These are phyloP conservation scores for Coleophora deauratella DNA, from an alignment of 2,888 invertebrate species.

Conservation along the genomic window DNA sequence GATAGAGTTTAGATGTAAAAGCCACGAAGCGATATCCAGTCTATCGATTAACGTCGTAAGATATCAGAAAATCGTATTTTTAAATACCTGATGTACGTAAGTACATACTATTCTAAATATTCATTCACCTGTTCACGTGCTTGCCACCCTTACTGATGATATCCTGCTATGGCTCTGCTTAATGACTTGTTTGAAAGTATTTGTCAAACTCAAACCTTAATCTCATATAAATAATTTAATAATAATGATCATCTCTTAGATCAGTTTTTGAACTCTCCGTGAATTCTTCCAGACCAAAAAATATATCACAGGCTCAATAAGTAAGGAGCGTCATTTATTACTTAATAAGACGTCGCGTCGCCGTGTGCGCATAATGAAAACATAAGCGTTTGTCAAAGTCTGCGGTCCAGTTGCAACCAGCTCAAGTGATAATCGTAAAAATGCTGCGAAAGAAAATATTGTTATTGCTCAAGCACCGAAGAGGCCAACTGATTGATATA, in stretches of 20 bases:
- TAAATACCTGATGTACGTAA: constrained; percentile 35
- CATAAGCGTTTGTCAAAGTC: constrained; percentile 41
- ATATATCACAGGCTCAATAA: constrained; percentile 31
- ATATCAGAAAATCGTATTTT: constrained; percentile 42
- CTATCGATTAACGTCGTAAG: constrained; percentile 41
- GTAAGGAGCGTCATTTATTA: constrained; percentile 41
- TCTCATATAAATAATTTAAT: too few species aligned
- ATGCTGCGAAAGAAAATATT: constrained; percentile 52
- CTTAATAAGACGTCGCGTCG: constrained; percentile 40
- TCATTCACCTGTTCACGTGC: too few species aligned
- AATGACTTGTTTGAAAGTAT: too few species aligned
- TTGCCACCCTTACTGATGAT: too few species aligned
- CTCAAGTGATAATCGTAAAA: constrained; percentile 46
- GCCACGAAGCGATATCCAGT: constrained; percentile 40
- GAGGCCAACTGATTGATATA: constrained; percentile 46
- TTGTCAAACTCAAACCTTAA: too few species aligned
- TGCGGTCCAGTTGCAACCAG: constrained; percentile 41
- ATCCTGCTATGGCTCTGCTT: too few species aligned
- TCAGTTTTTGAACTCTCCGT: too few species aligned
- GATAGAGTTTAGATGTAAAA: constrained; percentile 37
- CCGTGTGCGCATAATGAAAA: constrained; percentile 51
- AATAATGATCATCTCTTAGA: too few species aligned
- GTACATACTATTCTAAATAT: too few species aligned
- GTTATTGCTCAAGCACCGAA: constrained; percentile 38
- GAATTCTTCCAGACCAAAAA: neutral